Evolutionary conservation across 2,797 vertebrate genomes (phyloP), one percentile per base, ranked within the genome.

Genomic region (Okamejei kenojei): DNA sequence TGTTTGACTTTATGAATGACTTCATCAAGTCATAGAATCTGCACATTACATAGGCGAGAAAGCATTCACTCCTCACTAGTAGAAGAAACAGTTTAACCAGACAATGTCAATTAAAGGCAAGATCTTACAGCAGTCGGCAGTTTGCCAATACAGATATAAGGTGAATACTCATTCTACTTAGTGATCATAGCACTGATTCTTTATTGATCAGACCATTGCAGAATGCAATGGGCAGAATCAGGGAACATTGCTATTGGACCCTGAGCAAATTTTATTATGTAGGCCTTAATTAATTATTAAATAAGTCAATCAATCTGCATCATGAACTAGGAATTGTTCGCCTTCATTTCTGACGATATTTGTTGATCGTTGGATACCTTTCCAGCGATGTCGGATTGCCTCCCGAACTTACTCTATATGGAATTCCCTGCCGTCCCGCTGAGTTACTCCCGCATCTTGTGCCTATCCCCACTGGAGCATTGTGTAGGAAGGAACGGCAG

Each of bases 81-180:
- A 35, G 35, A 90, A 68, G 71, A 65, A 91, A 91, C 65, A 71
- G 19, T 38, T 38, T 91, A 91, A 74, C 38, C 13, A 68, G 35
- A 74, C 65, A 91, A 74, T 91, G 90, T 74, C 90, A 91, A 74
- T 91, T 91, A 91, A 74, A 71, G 65, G 3, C 32, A 91, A 74
- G 90, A 45, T 91, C 73, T 74, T 91, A 91, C 68, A 74, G 38
- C 68, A 29, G 90, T 73, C 45, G 90, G 90, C 90, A 91, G 90
- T 91, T 91, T 91, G 90, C 35, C 90, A 91, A 91, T 91, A 91
- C 90, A 91, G 71, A 91, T 74, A 45, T 91, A 45, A 15, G 38
- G 35, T 73, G 68, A 74, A 73, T 74, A 73, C 35, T 71, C 17
- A 21, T 10, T 74, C 65, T 3, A 45, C 68, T 91, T 35, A 91